Percentiles rank a stretch among this genome's conserved stretches.
Conservation (phyloP, 1,140 invertebrate species). For the Liolophura sinensis region DNA sequence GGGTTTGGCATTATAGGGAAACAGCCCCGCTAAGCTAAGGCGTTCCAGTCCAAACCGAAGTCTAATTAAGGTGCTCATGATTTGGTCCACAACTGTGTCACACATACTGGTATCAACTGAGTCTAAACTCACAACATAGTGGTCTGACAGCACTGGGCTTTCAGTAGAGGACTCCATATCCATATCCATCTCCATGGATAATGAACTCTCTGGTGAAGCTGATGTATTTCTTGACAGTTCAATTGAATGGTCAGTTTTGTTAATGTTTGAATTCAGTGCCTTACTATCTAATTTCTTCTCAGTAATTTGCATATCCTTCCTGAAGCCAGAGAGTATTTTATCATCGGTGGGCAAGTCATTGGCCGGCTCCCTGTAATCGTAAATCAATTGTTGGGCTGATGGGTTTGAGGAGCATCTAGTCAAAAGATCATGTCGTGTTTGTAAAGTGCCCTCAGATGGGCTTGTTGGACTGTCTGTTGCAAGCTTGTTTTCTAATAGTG, state of each 20-base stretch:
- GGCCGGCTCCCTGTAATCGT: too few relatives aligned
- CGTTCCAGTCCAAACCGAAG: constrained; percentile 79
- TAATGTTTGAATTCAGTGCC: too few relatives aligned
- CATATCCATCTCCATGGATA: not conserved
- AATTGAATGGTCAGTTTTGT: not conserved
- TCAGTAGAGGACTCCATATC: not conserved
- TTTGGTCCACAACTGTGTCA: constrained; percentile 58
- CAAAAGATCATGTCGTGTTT: too few relatives aligned
- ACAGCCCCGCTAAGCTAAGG: constrained; percentile 78
- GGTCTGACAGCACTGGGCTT: not conserved
- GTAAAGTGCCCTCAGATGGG: too few relatives aligned
- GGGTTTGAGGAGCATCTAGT: too few relatives aligned
- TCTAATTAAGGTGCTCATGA: constrained; percentile 81
- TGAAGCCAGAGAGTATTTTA: too few relatives aligned
- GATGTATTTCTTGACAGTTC: not conserved
- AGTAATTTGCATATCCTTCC: too few relatives aligned
- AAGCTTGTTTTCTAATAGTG: too few relatives aligned
- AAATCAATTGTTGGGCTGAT: too few relatives aligned
- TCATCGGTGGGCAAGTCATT: too few relatives aligned
- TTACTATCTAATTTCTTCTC: too few relatives aligned
- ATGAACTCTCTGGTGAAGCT: not conserved
- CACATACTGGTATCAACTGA: not conserved
- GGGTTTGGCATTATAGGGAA: constrained; percentile 89
- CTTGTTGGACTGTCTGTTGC: too few relatives aligned
- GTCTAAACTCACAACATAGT: not conserved